Base-by-base conservation (phyloP, 2,113 vertebrate genomes). In the Xyrauchen texanus region DNA sequence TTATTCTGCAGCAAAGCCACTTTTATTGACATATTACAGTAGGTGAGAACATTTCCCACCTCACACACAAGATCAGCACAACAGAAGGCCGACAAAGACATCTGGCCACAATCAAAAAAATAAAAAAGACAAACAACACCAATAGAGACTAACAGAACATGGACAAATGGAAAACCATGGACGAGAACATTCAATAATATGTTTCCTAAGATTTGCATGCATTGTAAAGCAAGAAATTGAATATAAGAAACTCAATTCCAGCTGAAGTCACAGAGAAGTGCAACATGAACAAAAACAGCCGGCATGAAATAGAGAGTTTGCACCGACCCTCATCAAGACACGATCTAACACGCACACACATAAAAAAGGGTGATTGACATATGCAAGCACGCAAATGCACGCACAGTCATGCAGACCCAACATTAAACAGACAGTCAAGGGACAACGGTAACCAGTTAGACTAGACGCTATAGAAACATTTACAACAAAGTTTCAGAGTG, bases 31-130 rank as follows among this genome's bases (percentile, higher is more conserved):
- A 85, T 81, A 83, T 80, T 13, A 62, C 58, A 81, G 83, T 82
- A 85, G 82, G 89, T 89, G 90, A 80, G 77, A 85, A 81, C 84
- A 86, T 86, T 88, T 55, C 52, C 89, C 73, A 90, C 88, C 90
- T 87, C 78, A 75, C 71, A 86, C 82, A 75, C 86, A 81, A 49
- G 11, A 51, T 46, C 72, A 49, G 58, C 73, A 76, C 73, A 65
- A 76, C 82, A 68, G 77, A 71, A 68, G 65, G 73, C 72, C 79
- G 47, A 55, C 12, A n/a, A 45, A 76, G 49, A 77, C 80, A 85
- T 67, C 78, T 68, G 61, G 16, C 75, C 81, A 81, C 66, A 85
- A 86, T 73, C 66, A 80, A 79, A 69, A 16, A 60, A 15, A 78
- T 69, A 55, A 58, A 57, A 57, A 70, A 70, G 46, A 13, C 21